Percentiles rank a stretch among this genome's conserved stretches.
Conservation (phyloP, 92 coral and sea anemone genomes). For the Epizoanthus illoricatus region DNA sequence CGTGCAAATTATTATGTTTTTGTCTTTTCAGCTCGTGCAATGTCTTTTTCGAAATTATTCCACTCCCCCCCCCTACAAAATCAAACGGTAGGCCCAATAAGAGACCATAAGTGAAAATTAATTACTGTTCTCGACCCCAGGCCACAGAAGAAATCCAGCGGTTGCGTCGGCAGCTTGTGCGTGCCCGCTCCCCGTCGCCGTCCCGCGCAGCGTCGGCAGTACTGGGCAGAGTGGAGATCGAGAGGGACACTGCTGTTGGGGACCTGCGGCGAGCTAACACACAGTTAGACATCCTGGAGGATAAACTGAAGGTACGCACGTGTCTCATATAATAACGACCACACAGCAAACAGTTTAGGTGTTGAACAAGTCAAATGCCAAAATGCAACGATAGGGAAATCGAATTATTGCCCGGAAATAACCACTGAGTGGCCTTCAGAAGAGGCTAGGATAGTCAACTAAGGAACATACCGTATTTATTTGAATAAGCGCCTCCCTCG, state of each 20-base stretch:
- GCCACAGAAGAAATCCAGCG: slow-evolving; percentile 96
- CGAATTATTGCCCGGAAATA: no score
- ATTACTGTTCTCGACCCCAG: slow-evolving; percentile 36
- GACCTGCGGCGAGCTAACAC: slow-evolving; percentile 75
- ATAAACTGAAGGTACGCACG: slow-evolving; percentile 75
- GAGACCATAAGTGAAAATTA: not conserved
- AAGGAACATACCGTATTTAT: no score
- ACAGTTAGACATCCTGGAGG: slow-evolving; percentile 86
- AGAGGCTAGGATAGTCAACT: no score
- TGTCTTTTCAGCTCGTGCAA: not conserved
- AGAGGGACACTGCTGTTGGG: slow-evolving; percentile 89
- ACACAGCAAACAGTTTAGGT: no score
- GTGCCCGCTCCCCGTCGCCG: slow-evolving; percentile 95
- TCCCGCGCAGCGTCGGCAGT: slow-evolving; percentile 95
- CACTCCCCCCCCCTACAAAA: no score
- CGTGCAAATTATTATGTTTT: no score
- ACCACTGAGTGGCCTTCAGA: no score
- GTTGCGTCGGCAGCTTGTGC: slow-evolving; percentile 87
- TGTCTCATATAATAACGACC: no score
- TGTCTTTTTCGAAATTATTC: not conserved
- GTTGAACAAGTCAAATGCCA: no score
- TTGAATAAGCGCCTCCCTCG: no score
- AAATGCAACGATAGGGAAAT: no score
- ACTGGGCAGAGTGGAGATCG: slow-evolving; percentile 86
- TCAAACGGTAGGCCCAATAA: no score